Conservation (phyloP, 2,113 vertebrate species). For the Chiloscyllium plagiosum region DNA sequence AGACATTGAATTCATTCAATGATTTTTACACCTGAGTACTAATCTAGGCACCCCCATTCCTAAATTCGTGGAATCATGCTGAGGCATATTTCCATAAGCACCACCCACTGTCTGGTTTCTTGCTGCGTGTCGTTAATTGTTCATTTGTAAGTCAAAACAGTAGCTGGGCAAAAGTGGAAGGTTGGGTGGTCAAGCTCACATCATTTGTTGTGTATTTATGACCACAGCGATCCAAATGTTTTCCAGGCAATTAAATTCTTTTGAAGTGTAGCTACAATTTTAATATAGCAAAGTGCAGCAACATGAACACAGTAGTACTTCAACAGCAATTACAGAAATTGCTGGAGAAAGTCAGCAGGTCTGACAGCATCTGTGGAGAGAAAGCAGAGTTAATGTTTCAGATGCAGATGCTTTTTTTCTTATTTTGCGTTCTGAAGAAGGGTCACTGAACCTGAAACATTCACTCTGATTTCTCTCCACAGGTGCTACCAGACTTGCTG, state of each 20-base stretch:
- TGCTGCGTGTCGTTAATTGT: background rate
- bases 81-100: background rate
- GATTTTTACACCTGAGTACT: background rate
- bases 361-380: no score
- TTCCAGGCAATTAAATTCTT: background rate
- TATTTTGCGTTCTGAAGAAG: no score
- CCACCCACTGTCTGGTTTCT: background rate
- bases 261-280: background rate
- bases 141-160: background rate
- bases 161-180: background rate
- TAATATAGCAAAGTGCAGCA: background rate
- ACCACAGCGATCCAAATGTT: background rate
- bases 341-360: background rate
- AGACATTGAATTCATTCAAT: background rate
- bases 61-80: background rate
- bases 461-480: no score
- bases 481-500: no score
- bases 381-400: no score
- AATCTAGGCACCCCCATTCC: background rate
- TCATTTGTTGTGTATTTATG: background rate
- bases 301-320: background rate
- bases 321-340: background rate
- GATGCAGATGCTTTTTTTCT: no score
- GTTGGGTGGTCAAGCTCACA: background rate
- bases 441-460: no score